Evolutionary conservation across 1,140 invertebrate species (phyloP), one percentile per base, ranked within the genome.

Genomic region (Laodelphax striatellus): DNA sequence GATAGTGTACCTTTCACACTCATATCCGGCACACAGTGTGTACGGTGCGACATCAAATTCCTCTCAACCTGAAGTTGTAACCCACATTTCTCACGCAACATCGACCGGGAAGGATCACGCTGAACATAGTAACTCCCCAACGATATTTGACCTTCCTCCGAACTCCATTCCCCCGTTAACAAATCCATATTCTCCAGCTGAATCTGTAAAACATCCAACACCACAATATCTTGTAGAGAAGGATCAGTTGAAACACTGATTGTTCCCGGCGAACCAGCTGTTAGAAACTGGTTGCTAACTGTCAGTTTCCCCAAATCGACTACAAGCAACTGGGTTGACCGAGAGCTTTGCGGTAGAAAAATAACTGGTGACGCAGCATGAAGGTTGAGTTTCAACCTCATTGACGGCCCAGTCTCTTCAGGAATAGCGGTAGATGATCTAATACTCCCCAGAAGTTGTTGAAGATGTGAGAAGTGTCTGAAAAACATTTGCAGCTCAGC

Each of bases 401-500:
- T 65, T 0, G 62, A 58, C 14, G 52, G 52, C 1, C 58, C 58
- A 50, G 46, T 50, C 9, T 50, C 46, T 50, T 50, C 46, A 17
- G 46, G 46, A 5, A 50, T 50, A 8, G 62, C 50, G 6, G 58
- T 43, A 21, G 64, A 50, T 52, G 64, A 64, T 13, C 64, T 38
- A 13, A 65, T 65, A 31, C 44, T 57, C 17, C 52, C 57, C 16
- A 65, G 38, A 41, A 88, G 77, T 58, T 85, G 82, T 68, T 92
- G 85, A 4, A 95, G 72, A 66, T 92, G 84, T 13, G 87, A 81
- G 69, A 97, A 94, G 66, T 96, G 86, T 22, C 86, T 78, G 55
- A 92, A 87, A 72, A 97, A 97, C 0, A 84, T 80, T 63, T 92
- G 83, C 16, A 97, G 75, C 71, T 97, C 93, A 0, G 83, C 81